phyloP scores from a whole-genome alignment of 2,888 invertebrate genomes.

The Calameuta filiformis region DNA sequence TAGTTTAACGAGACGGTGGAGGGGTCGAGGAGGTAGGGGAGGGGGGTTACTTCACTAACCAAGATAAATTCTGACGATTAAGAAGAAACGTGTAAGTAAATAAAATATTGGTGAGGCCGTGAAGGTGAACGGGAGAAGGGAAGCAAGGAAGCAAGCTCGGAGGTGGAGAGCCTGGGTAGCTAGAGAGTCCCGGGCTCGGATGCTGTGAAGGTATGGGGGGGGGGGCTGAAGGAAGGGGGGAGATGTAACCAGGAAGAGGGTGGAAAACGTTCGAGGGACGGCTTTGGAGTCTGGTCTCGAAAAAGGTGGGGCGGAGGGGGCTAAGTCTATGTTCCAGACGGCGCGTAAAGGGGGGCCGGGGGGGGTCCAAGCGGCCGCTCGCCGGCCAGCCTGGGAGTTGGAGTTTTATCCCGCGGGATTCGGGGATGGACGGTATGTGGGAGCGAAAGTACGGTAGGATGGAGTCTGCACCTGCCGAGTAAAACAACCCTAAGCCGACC shows the following conservation, averaged over 20 bases:
- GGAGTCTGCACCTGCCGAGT: conserved; percentile 48
- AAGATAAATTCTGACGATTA: conserved; percentile 50
- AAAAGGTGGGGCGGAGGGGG: conserved; percentile 10
- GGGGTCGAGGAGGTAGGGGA: conserved; percentile 7
- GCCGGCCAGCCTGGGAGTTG: conserved; percentile 22
- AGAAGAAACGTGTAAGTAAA: conserved; percentile 40
- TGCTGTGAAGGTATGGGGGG: conserved; percentile 6
- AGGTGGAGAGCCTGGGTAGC: neutral
- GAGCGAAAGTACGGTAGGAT: conserved; percentile 21
- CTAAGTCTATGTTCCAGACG: neutral
- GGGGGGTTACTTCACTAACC: conserved; percentile 34
- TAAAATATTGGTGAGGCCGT: conserved; percentile 56
- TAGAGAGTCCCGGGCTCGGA: conserved; percentile 11
- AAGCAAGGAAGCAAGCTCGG: conserved; percentile 10
- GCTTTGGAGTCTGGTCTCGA: neutral
- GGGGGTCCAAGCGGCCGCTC: conserved; percentile 28
- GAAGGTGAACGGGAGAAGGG: neutral
- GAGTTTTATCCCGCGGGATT: conserved; percentile 58
- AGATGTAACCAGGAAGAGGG: neutral
- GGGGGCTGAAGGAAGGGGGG: neutral
- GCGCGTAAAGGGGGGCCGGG: neutral
- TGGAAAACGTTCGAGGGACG: neutral
- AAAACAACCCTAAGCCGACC: conserved; percentile 55
- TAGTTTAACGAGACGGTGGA: conserved; percentile 3
- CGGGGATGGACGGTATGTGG: conserved; percentile 30